Evolutionary conservation across 2,113 vertebrate species (phyloP), one percentile per base, ranked within the genome.

Genomic region (Neodon shergylaensis): DNA sequence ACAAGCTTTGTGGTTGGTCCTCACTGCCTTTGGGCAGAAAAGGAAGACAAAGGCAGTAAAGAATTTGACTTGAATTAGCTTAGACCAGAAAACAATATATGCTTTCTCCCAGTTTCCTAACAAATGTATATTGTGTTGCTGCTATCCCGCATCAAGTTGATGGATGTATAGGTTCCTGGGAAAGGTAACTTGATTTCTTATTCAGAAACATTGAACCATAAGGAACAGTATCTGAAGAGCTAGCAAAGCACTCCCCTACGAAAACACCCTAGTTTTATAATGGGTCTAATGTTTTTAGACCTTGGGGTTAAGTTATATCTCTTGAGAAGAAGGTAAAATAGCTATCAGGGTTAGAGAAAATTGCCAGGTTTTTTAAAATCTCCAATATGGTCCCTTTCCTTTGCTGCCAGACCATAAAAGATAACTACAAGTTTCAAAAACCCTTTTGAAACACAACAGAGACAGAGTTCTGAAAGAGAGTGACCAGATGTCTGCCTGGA

Each of bases 231-330:
- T 28, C 17, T 91, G 44, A 31, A 77, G 21, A 95, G 5, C 17
- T 47, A 10, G 9, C 36, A 36, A 0, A 16, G 66, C 54, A 21
- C 3, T 1, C 6, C 24, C 8, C 47, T 1, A 4, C 8, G 33
- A 8, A 22, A 0, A 13, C 11, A 82, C 19, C 2, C 7, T 2
- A 10, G 24, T 49, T 76, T 72, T 66, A 28, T 42, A n/a, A 33
- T 24, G 12, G 13, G 44, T 42, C 11, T 2, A 19, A 16, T 26
- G 11, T n/a, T 58, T 26, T 49, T 68, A 44, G 83, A 78, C 31
- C 21, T 7, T 58, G 61, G 2, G 4, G 28, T 49, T 42, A 49
- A 52, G 47, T 21, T 44, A 2, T 17, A n/a, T 61, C 39, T 22
- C 33, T 66, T 39, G 16, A 4, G 2, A 22, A 90, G 6, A 92